Conservation (phyloP, 2,797 vertebrate genomes). For the Lithobates pipiens region DNA sequence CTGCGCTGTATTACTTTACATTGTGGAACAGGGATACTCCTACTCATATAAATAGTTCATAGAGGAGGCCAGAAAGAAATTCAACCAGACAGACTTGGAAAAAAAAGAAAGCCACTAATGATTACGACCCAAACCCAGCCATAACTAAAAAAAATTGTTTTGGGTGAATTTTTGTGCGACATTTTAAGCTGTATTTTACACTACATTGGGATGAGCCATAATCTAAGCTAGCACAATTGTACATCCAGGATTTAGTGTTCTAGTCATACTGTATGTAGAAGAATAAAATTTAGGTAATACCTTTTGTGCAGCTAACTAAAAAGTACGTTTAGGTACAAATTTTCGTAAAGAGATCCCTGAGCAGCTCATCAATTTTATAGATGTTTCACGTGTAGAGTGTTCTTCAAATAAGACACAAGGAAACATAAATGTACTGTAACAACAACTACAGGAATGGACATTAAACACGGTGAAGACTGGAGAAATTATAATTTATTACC, state of each 20-base stretch:
- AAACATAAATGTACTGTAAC: slow-evolving; percentile 8
- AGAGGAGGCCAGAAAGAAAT: too few relatives aligned
- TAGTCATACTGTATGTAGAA: background rate
- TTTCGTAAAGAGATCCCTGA: background rate
- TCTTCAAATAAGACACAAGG: background rate
- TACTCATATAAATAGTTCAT: too few relatives aligned
- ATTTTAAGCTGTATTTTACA: too few relatives aligned
- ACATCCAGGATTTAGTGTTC: background rate
- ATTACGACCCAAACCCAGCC: too few relatives aligned
- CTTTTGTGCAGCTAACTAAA: background rate
- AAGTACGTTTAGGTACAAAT: too few relatives aligned
- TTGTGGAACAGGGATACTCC: too few relatives aligned
- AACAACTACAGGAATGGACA: background rate
- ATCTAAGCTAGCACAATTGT: background rate
- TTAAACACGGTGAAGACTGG: slow-evolving; percentile 15
- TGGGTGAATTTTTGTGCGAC: too few relatives aligned
- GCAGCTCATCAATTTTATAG: background rate
- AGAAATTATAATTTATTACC: slow-evolving; percentile 5
- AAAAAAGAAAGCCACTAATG: too few relatives aligned
- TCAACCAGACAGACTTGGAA: too few relatives aligned
- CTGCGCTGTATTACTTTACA: too few relatives aligned
- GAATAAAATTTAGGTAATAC: background rate
- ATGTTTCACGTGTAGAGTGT: background rate
- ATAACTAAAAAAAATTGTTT: too few relatives aligned
- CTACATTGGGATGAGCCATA: background rate